Base-by-base conservation (phyloP, 2,797 vertebrate genomes). In the Myripristis murdjan region DNA sequence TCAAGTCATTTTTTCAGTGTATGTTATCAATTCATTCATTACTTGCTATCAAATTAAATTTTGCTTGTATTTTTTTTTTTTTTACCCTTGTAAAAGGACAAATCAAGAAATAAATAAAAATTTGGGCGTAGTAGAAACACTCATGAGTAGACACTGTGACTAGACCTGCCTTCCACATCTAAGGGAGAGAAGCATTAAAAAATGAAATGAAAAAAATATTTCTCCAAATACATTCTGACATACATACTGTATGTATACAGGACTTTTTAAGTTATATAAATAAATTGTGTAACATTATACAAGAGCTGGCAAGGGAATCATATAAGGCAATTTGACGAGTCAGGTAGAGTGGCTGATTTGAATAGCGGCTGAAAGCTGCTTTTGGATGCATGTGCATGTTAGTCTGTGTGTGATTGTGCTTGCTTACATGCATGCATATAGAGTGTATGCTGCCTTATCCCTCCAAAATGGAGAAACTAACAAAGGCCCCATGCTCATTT, bases 401-500 rank as follows among this genome's bases (percentile, higher is more conserved):
- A 31, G 11, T 28, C 41, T 33, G 11, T 35, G 28, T 33, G 18
- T 18, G 6, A 7, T 18, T 5, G 46, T 10, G 6, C 15, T 3
- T 11, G 3, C 20, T 20, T 43, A 16, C 15, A 16, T 15, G 11
- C 23, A 28, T 33, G 20, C 20, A 3, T 70, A n/a, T n/a, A n/a
- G n/a, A n/a, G 28, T 64, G 59, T 62, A 14, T 53, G 14, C 55
- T 20, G 8, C 11, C 2, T 39, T 39, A 11, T 73, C 35, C 23
- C 59, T 39, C 1, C 64, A 78, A 57, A 71, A 28, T 59, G 22
- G 9, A n/a, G n/a, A n/a, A n/a, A n/a, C n/a, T n/a, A n/a, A 67
- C 59, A 59, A 66, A 75, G 22, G n/a, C 64, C 28, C 48, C 48
- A 28, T 18, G 37, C 53, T 77, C 62, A 74, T 84, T 79, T 74